A percentile compares a stretch with the other conserved stretches of the same genome.
Evolutionary conservation across 2,113 vertebrate species (phyloP).

Genomic region (Mustela nigripes): DNA sequence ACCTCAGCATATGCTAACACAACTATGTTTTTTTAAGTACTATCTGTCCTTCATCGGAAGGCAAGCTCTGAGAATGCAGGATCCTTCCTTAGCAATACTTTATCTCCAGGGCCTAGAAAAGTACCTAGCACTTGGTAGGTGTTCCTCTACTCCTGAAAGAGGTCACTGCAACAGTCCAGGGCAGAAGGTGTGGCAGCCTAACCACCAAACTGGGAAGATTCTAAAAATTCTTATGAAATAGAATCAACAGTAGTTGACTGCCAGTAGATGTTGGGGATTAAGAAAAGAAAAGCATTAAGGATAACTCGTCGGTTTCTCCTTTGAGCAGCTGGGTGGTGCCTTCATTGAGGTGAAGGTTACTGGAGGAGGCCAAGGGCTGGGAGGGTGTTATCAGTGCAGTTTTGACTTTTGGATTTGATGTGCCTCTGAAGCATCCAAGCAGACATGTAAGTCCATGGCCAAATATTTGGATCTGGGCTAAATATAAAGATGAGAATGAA

Average conservation of each 20-base stretch:
- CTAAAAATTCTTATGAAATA: background rate
- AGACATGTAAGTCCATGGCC: background rate
- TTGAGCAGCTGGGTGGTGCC: background rate
- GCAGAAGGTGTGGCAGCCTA: background rate
- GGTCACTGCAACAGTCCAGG: background rate
- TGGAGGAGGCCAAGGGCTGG: background rate
- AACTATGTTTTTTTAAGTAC: background rate
- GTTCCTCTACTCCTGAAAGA: background rate
- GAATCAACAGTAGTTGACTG: background rate
- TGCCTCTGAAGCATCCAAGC: background rate
- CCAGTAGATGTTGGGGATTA: background rate
- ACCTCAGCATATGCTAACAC: background rate
- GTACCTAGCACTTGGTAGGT: background rate
- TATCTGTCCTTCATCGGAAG: background rate
- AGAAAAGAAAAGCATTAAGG: background rate
- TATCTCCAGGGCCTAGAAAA: background rate
- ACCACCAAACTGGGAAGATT: background rate
- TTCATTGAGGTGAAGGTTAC: background rate
- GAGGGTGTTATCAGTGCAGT: background rate
- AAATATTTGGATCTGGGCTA: background rate
- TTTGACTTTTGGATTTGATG: background rate
- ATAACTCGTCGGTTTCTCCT: background rate
- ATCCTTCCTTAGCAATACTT: background rate
- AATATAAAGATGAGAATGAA: background rate
- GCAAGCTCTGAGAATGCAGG: background rate